phyloP scores from a whole-genome alignment of 2,113 vertebrate genomes.

The zebrafish (Danio rerio) region GRCz12tu NC_133195.1:51632001-51632500 shows the following conservation, averaged over 20 bases:
- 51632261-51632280: conserved; percentile 85
- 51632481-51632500: too few relatives aligned
- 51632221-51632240: conserved; percentile 84
- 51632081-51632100: conserved; percentile 9
- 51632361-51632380: not conserved
- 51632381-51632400: too few relatives aligned
- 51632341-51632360: not conserved
- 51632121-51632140: not conserved
- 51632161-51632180: conserved; percentile 82
- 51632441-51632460: too few relatives aligned
- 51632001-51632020: conserved; percentile 50
- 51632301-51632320: not conserved
- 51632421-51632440: too few relatives aligned
- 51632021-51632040: conserved; percentile 57
- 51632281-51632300: conserved; percentile 84
- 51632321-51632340: not conserved
- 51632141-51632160: conserved; percentile 27
- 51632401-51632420: too few relatives aligned
- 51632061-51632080: conserved; percentile 38
- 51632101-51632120: not conserved
- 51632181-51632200: conserved; percentile 84
- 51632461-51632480: too few relatives aligned
- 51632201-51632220: conserved; percentile 80
- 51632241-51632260: conserved; percentile 79
- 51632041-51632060: conserved; percentile 55